Evolutionary conservation across 37 sponge, comb jelly and placozoan species (phyloP), one percentile per base, ranked within the genome.

Genomic region (Axinella damicornis): DNA sequence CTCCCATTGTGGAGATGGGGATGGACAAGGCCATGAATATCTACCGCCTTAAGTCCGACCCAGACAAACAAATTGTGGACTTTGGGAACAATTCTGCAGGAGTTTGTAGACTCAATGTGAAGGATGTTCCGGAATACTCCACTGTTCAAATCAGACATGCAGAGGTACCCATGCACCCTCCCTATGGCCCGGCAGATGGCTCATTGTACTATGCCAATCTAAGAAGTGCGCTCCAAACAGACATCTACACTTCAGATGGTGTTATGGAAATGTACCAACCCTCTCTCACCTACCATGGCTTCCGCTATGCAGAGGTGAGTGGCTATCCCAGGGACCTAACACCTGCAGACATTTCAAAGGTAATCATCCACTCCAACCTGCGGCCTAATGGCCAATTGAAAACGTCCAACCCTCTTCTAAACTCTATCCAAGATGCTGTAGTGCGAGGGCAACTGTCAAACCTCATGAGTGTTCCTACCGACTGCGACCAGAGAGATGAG

Each of bases 241-340:
- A 91, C 56, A 63, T 34, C 27, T 64, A 69, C 34, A 73, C 76
- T 1, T 33, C 37, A 0, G 78, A 73, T 65, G 77, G 85, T 20
- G 19, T 16, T 22, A 38, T 39, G 33, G 46, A 53, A 34, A 22
- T 15, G 40, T 85, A 85, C 72, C 69, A 91, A 20, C 91, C 91
- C 34, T 53, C 58, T n/a, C 84, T 90, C 76, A 91, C 91, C 65
- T 91, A 91, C 69, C 91, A 91, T 69, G 91, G 91, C 2, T 91
- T 91, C 30, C 91, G 86, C 11, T 91, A 91, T 74, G 91, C 73
- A 19, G 77, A 85, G 57, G 81, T 91, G 39, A 81, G 37, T 41
- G 87, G 87, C 2, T 85, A 65, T 56, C 82, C 77, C 22, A 25
- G 65, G 5, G 40, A 57, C 17, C 83, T 91, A 24, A 81, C 31